Base-by-base conservation (phyloP, 2,888 invertebrate species). In the Melangyna quadrimaculata region DNA sequence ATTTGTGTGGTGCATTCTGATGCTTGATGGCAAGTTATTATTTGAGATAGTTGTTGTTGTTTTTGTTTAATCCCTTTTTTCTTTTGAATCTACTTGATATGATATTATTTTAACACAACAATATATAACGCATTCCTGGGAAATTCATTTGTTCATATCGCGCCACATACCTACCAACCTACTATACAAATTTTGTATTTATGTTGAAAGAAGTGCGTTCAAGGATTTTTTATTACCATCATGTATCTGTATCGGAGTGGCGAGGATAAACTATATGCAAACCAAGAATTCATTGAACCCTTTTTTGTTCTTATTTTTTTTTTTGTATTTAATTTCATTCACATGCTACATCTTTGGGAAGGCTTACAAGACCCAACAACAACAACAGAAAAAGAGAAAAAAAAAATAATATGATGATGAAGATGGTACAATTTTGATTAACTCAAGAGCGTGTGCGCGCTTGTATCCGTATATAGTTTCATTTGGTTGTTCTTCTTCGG, bases 351-450 rank as follows among this genome's bases (percentile, higher is more conserved):
- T 79, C 57, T 72, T 57, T 63, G 57, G 40, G 57, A 59, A 72
- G 27, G n/a, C 27, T 35, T 63, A 73, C 35, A 27, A 35, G 27
- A 51, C 14, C 14, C 24, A 19, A 57, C 12, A 12, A 57, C n/a
- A n/a, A n/a, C n/a, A n/a, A n/a, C n/a, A 19, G 22, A 22, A 3
- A 22, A 9, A 4, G 5, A 57, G 4, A 1, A 37, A 22, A 14
- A 35, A 22, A 59, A 22, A 19, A 35, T 19, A 71, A 81, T 45
- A 65, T 29, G 65, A 65, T 81, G 81, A 78, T 86, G 81, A 78
- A 78, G 86, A 86, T 86, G 80, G 86, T 86, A 86, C 81, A 81
- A 81, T 81, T 86, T 86, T 73, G 86, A 86, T 86, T 81, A 86
- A 86, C 69, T 80, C 72, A 78, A 45, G 65, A 78, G 77, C 77